These are phyloP conservation scores for Gryllus bimaculatus DNA, from an alignment of 1,140 invertebrate genomes.

Conservation along the genomic window DNA sequence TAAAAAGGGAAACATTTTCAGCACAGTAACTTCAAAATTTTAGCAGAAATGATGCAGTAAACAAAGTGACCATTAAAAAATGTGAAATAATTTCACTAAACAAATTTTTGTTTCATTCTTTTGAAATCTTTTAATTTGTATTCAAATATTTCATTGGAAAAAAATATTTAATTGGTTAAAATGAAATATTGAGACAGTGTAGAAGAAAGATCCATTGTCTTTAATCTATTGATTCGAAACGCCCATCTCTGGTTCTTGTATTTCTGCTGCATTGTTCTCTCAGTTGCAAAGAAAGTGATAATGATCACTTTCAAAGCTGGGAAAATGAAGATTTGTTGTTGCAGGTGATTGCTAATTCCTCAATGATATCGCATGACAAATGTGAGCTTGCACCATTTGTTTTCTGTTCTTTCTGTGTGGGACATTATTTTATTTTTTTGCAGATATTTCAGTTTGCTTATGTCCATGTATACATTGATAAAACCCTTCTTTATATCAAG, in stretches of 20 bases:
- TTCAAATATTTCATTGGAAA: too few relatives aligned
- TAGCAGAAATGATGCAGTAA: too few relatives aligned
- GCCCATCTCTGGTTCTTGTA: neutral
- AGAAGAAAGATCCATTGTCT: too few relatives aligned
- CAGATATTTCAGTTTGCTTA: slow-evolving; percentile 11
- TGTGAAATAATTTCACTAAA: too few relatives aligned
- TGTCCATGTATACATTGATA: neutral
- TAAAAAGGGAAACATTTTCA: too few relatives aligned
- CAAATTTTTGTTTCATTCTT: too few relatives aligned
- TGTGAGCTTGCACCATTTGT: neutral
- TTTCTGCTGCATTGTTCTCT: neutral
- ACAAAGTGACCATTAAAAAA: too few relatives aligned
- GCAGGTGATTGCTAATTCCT: neutral
- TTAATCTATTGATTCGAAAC: neutral
- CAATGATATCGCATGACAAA: neutral
- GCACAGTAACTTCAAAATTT: too few relatives aligned
- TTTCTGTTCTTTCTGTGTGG: slow-evolving; percentile 3
- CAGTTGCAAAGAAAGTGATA: neutral
- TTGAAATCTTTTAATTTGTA: too few relatives aligned
- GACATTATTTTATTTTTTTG: slow-evolving; percentile 6
- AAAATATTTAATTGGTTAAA: too few relatives aligned
- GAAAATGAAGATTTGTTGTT: slow-evolving; percentile 10
- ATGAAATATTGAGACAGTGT: too few relatives aligned
- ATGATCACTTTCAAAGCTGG: neutral
- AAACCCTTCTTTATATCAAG: too few relatives aligned